These are phyloP conservation scores for Coelogynopora nodosa DNA, from an alignment of 2,888 invertebrate genomes.

Conservation along the genomic window DNA sequence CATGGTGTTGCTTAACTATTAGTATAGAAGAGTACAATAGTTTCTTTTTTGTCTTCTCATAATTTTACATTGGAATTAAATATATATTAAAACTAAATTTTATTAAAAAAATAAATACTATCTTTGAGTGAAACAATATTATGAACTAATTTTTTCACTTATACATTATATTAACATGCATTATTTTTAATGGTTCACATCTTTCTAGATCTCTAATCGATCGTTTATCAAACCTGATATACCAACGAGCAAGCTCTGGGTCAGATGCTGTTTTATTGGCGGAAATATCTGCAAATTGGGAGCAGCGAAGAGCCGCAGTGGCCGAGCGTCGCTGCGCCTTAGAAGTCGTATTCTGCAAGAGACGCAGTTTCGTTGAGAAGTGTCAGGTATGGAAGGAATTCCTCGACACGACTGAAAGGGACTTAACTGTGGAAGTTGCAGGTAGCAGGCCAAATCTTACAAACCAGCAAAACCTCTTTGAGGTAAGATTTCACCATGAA, in stretches of 20 bases:
- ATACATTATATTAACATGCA: not conserved
- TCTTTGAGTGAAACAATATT: too few relatives aligned
- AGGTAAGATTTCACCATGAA: conserved; percentile 51
- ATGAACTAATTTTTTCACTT: too few relatives aligned
- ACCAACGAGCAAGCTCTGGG: not conserved
- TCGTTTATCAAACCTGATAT: not conserved
- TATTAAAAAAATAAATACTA: too few relatives aligned
- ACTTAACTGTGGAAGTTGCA: conserved; percentile 54
- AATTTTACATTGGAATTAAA: too few relatives aligned
- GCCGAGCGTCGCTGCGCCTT: not conserved
- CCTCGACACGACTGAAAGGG: conserved; percentile 56
- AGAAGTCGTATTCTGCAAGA: not conserved
- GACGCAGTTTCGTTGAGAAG: conserved; percentile 53
- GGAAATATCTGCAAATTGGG: not conserved
- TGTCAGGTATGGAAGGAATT: conserved; percentile 58
- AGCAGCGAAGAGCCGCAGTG: conserved; percentile 13
- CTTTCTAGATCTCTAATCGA: not conserved
- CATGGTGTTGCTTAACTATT: too few relatives aligned
- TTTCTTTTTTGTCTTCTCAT: too few relatives aligned
- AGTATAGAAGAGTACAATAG: too few relatives aligned
- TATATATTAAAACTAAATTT: too few relatives aligned
- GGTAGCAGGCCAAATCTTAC: conserved; percentile 55
- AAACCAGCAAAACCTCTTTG: conserved; percentile 55
- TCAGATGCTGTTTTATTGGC: conserved; percentile 12
- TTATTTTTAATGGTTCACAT: not conserved